Evolutionary conservation across 2,797 vertebrate genomes (phyloP).

Genomic region (Saxicola maurus): DNA sequence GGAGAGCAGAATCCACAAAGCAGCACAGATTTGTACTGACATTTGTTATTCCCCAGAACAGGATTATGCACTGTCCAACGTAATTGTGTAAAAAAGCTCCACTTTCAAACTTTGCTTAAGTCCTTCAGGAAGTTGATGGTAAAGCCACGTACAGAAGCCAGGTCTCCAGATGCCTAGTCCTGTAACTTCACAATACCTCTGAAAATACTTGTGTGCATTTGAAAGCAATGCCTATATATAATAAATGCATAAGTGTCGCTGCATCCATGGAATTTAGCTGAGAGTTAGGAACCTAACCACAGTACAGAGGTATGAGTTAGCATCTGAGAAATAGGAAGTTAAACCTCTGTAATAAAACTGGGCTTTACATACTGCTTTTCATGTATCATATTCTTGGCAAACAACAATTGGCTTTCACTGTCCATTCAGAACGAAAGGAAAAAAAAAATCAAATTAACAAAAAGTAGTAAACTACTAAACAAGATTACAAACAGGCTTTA

Average conservation of each 20-base stretch:
- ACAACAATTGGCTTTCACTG: neutral
- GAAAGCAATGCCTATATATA: neutral
- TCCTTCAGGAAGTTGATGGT: neutral
- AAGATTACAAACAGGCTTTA: neutral
- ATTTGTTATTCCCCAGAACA: neutral
- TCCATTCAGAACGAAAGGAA: neutral
- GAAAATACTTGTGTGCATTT: neutral
- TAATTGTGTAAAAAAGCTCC: neutral
- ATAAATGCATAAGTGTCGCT: neutral
- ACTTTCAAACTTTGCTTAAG: neutral
- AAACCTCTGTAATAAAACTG: neutral
- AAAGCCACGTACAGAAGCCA: neutral
- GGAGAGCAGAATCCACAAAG: neutral
- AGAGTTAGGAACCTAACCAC: neutral
- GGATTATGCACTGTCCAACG: neutral
- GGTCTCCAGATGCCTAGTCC: neutral
- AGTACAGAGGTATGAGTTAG: neutral
- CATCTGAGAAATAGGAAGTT: neutral
- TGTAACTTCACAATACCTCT: conserved; percentile 1
- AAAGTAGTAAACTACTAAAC: neutral
- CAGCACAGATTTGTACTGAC: neutral
- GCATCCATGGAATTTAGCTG: neutral
- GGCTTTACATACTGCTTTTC: neutral
- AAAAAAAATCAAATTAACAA: neutral
- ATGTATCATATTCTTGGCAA: neutral